A percentile compares a stretch with the other conserved stretches of the same genome.
Evolutionary conservation across 1,140 invertebrate species (phyloP).

Genomic region (Anagrus nilaparvatae): DNA sequence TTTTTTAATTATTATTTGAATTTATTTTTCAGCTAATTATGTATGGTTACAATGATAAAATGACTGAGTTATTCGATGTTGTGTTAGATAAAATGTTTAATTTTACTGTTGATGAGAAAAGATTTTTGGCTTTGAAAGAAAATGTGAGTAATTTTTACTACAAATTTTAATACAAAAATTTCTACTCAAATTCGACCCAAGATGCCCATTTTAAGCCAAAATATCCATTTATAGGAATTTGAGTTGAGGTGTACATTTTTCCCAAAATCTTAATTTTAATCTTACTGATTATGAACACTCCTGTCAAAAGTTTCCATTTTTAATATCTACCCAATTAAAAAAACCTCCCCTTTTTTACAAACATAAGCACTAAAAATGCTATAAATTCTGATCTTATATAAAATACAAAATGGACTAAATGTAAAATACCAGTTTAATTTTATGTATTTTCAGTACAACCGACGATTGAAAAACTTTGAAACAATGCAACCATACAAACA

Average conservation of each 20-base stretch:
- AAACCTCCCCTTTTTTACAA: constrained; percentile 5
- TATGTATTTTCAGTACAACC: constrained; percentile 47
- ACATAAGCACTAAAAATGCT: too few relatives aligned
- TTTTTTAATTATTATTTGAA: constrained; percentile 8
- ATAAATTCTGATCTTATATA: too few relatives aligned
- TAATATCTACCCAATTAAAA: neutral
- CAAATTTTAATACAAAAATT: too few relatives aligned
- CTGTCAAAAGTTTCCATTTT: constrained; percentile 20
- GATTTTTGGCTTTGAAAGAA: constrained; percentile 88
- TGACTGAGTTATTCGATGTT: constrained; percentile 73
- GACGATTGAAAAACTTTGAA: constrained; percentile 69
- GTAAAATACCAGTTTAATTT: too few relatives aligned
- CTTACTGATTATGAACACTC: too few relatives aligned
- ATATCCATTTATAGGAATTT: too few relatives aligned
- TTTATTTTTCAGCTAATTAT: constrained; percentile 57
- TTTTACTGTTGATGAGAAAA: constrained; percentile 70
- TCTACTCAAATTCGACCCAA: too few relatives aligned
- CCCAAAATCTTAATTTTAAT: too few relatives aligned
- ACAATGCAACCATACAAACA: constrained; percentile 90
- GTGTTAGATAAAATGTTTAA: constrained; percentile 74
- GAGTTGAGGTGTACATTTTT: too few relatives aligned
- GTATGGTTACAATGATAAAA: constrained; percentile 86
- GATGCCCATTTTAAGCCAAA: too few relatives aligned
- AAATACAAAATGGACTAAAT: too few relatives aligned
- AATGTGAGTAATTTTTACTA: too few relatives aligned